phyloP scores from a whole-genome alignment of 1,140 invertebrate genomes.

The Drosophila asahinai region DNA sequence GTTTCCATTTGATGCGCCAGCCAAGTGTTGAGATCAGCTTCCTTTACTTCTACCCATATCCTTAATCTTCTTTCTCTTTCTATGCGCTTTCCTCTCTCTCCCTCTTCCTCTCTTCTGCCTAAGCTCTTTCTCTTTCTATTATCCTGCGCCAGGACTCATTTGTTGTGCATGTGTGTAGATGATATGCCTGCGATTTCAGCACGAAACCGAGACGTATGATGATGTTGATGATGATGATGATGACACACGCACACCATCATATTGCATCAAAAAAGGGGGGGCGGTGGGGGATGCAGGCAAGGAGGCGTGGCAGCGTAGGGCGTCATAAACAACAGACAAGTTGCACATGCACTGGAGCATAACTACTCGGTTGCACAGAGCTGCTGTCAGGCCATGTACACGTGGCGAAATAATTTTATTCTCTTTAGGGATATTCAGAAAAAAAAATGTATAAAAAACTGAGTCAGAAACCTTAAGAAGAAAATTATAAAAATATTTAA shows the following conservation, averaged over 20 bases:
- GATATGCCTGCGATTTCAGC: conserved; percentile 78
- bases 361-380: conserved; percentile 61
- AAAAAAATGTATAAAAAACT: background rate
- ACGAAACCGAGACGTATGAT: conserved; percentile 78
- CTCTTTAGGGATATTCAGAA: background rate
- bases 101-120: background rate
- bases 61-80: conserved; percentile 14
- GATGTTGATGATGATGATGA: conserved; percentile 78
- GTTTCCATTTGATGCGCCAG: conserved; percentile 35
- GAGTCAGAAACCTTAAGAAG: too few relatives aligned
- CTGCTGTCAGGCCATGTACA: conserved; percentile 43
- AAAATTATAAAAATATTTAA: too few relatives aligned
- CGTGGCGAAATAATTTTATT: background rate
- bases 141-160: conserved; percentile 27
- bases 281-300: background rate
- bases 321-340: conserved; percentile 82
- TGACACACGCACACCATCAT: conserved; percentile 43
- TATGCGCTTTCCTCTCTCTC: conserved; percentile 1
- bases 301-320: conserved; percentile 31
- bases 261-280: conserved; percentile 7
- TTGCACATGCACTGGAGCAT: conserved; percentile 78
- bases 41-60: conserved; percentile 11
- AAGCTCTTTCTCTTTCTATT: conserved; percentile 5
- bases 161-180: conserved; percentile 54
- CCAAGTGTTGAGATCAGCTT: conserved; percentile 43